Base-by-base conservation (phyloP, 2,797 vertebrate genomes). In the Melanotaenia parkinsoni region DNA sequence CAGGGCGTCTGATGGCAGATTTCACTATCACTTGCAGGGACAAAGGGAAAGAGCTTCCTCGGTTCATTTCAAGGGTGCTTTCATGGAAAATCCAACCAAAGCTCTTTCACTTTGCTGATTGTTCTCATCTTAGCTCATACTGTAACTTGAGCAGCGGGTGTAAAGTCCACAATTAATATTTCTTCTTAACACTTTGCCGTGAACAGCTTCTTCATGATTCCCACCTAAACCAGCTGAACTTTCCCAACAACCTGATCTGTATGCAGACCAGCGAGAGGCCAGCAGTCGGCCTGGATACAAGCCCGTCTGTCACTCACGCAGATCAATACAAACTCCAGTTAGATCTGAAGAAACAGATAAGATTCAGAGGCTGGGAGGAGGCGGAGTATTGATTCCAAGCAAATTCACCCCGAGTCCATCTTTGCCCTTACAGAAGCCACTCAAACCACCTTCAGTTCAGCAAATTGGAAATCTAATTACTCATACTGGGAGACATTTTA, bases 281-380 rank as follows among this genome's bases (percentile, higher is more conserved):
- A 7, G 6, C 32, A 63, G 67, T 38, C 33, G 6, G 56, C 32
- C n/a, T n/a, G 18, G 18, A 18, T 63, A 37, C 67, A 4, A 64
- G 45, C 74, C 30, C 72, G 73, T 88, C 84, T 58, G 67, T 87
- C 86, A 76, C 47, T 74, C 77, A 30, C 3, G 4, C 38, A 47
- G 79, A 88, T 93, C 88, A 16, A 93, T 93, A 79, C 75, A 53
- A 63, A 79, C 74, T 53, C 57, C 0, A 2, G 54, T 72, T 58
- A n/a, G 84, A 91, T 88, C 65, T 69, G 60, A 86, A 80, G 81
- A 88, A 86, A 82, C 71, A 86, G 87, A 91, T 85, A 73, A 76
- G 67, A 14, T 69, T 78, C 37, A 54, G 73, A 63, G 53, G 43
- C 83, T 76, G 77, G 47, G 62, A 62, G 63, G 76, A 74, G 60